Conservation (phyloP, 2,113 vertebrate genomes). For the Dicrurus megarhynchus region DNA sequence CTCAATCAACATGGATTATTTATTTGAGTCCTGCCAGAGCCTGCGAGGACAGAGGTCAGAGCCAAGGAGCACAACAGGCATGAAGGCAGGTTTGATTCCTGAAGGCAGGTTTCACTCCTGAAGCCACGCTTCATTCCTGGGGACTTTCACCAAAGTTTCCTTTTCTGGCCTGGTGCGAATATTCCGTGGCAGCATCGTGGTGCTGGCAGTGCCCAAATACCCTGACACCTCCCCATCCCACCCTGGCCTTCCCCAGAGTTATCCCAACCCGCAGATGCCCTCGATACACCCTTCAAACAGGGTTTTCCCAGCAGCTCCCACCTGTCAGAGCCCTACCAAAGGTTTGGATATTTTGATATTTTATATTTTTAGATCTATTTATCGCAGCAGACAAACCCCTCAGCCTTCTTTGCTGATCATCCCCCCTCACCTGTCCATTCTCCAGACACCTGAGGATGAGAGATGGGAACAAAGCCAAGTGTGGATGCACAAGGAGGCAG, state of each 20-base stretch:
- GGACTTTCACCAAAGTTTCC: neutral
- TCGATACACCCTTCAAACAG: neutral
- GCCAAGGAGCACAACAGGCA: neutral
- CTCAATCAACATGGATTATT: neutral
- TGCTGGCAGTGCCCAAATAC: neutral
- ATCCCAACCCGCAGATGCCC: neutral
- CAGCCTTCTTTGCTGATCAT: neutral
- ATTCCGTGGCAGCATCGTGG: accelerated
- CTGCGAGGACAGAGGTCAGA: neutral
- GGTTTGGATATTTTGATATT: neutral
- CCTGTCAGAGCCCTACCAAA: neutral
- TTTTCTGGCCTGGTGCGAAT: neutral
- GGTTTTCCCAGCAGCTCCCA: neutral
- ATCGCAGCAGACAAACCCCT: accelerated
- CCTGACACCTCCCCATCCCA: neutral
- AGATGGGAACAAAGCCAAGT: neutral
- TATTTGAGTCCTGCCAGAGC: neutral
- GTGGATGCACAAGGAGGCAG: neutral
- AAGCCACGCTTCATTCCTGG: neutral
- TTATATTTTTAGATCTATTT: neutral
- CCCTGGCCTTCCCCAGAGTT: neutral
- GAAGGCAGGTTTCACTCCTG: neutral
- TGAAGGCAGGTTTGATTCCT: neutral
- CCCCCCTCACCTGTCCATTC: neutral
- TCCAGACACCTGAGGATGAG: neutral